Conservation (phyloP, 2,113 vertebrate genomes). For the Corythoichthys haematopterus region DNA sequence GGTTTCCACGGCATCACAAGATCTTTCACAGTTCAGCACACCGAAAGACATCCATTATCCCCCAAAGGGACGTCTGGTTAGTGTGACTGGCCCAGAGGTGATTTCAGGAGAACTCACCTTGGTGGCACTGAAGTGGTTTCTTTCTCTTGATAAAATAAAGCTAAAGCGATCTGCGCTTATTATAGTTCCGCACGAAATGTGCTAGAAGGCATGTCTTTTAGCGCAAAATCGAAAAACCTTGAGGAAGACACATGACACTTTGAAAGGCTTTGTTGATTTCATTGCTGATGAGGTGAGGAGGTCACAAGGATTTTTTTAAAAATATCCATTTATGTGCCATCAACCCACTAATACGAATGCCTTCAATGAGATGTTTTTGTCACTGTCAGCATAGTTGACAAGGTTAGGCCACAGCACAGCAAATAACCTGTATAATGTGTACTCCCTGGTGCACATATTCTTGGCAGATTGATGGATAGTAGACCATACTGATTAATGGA, state of each 20-base stretch:
- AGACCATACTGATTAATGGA: not conserved
- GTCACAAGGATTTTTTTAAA: not conserved
- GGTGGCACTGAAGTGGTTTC: constrained; percentile 29
- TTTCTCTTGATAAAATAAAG: constrained; percentile 19
- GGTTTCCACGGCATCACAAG: constrained; percentile 32
- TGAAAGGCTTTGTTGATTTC: not conserved
- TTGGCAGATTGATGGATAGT: not conserved
- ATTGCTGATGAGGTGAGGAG: not conserved
- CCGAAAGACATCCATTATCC: constrained; percentile 47
- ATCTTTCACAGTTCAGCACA: constrained; percentile 42
- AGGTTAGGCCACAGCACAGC: not conserved
- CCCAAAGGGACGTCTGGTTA: constrained; percentile 35
- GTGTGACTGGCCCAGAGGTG: constrained; percentile 39
- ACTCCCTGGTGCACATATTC: not conserved
- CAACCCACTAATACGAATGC: not conserved
- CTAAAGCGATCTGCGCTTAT: constrained; percentile 13
- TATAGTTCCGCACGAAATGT: not conserved
- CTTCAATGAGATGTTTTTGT: not conserved
- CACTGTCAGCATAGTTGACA: not conserved
- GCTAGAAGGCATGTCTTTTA: not conserved
- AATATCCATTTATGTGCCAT: not conserved
- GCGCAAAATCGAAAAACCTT: not conserved
- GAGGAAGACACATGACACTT: not conserved
- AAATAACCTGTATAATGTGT: not conserved
- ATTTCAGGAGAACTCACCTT: constrained; percentile 42